Conservation (phyloP, 2,113 vertebrate species). For the Microtus pennsylvanicus region DNA sequence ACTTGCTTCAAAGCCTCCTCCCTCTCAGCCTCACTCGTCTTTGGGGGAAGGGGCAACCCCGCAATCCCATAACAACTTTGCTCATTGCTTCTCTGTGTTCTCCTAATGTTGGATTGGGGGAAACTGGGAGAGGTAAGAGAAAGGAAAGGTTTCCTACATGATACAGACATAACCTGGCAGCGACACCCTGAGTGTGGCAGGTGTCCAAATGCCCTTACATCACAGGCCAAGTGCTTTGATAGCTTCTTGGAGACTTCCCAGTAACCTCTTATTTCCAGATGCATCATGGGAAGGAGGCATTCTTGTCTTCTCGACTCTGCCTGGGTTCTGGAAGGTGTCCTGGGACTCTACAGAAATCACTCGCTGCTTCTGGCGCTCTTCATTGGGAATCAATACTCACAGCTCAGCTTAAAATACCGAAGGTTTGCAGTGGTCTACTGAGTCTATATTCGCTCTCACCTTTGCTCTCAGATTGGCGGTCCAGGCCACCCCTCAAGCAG, state of each 20-base stretch:
- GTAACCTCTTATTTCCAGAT: neutral
- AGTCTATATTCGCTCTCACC: neutral
- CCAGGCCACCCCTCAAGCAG: neutral
- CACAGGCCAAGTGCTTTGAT: neutral
- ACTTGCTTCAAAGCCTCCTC: neutral
- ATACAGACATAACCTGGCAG: neutral
- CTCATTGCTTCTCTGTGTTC: neutral
- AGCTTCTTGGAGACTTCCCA: neutral
- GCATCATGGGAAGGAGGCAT: neutral
- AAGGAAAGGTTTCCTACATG: neutral
- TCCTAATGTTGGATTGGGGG: neutral
- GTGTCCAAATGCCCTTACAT: neutral
- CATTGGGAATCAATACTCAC: neutral
- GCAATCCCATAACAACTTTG: neutral
- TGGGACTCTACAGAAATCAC: neutral
- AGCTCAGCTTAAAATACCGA: neutral
- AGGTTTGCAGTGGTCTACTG: neutral
- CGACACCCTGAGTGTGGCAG: neutral
- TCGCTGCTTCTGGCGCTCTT: neutral
- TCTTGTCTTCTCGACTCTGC: neutral
- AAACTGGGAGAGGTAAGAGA: neutral
- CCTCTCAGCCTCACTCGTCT: neutral
- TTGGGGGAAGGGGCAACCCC: neutral
- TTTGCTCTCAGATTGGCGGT: neutral
- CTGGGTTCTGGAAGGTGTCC: neutral